These are phyloP conservation scores for Serranus cabrilla DNA, from an alignment of 2,797 vertebrate genomes.

Conservation along the genomic window DNA sequence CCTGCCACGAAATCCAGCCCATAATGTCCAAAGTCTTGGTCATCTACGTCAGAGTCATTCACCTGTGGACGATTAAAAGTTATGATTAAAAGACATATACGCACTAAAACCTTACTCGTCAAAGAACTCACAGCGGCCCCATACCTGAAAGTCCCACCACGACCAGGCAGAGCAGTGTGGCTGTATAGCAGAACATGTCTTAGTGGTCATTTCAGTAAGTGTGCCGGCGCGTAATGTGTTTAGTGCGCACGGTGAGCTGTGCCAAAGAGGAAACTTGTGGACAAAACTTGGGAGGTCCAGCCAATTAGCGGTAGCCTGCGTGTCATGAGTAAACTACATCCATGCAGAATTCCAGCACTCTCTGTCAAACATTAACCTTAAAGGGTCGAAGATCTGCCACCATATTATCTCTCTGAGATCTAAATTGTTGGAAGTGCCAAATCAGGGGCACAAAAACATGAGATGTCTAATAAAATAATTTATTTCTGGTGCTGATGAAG, in stretches of 20 bases:
- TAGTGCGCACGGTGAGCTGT: constrained; percentile 19
- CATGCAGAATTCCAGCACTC: constrained; percentile 64
- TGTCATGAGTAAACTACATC: constrained; percentile 64
- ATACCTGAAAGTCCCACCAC: constrained; percentile 76
- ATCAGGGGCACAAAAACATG: background rate
- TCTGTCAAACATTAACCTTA: constrained; percentile 71
- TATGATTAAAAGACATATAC: background rate
- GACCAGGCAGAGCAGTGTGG: constrained; percentile 42
- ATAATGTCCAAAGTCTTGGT: constrained; percentile 88
- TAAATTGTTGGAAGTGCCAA: no score
- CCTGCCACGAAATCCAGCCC: constrained; percentile 88
- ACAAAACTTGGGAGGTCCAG: constrained; percentile 39
- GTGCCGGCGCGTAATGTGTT: constrained; percentile 26
- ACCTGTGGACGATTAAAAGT: constrained; percentile 75
- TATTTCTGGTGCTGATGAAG: background rate
- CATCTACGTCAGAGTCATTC: constrained; percentile 75
- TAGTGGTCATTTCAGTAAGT: constrained; percentile 56
- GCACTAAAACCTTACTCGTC: fast-evolving
- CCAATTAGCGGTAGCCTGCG: constrained; percentile 50
- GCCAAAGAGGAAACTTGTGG: constrained; percentile 38
- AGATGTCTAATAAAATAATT: background rate
- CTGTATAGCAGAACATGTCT: constrained; percentile 41
- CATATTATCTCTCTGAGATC: background rate
- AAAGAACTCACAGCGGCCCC: background rate
- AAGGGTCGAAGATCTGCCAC: constrained; percentile 26